Evolutionary conservation across 2,888 invertebrate species (phyloP).

Genomic region (Amphipyra tragopoginis): DNA sequence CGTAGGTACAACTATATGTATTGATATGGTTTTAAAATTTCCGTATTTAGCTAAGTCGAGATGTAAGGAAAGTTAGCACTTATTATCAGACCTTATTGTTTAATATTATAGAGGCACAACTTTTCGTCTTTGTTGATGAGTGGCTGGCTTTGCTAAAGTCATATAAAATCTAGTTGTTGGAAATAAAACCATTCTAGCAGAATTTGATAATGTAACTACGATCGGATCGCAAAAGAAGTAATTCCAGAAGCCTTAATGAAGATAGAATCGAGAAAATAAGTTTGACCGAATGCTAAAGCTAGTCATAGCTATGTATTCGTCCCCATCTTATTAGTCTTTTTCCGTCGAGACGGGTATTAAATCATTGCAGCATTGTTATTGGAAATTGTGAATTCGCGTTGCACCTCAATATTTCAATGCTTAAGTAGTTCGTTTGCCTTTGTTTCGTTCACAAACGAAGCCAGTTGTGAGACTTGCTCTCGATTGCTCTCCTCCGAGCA

Average conservation of each 20-base stretch:
- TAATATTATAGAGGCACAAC: neutral
- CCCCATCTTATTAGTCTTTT: slow-evolving; percentile 26
- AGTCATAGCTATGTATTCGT: neutral
- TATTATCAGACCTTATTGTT: neutral
- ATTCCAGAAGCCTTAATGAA: slow-evolving; percentile 7
- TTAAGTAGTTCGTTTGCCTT: slow-evolving; percentile 78
- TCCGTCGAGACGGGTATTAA: slow-evolving; percentile 39
- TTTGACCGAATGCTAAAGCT: slow-evolving; percentile 11
- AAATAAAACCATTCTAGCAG: no score
- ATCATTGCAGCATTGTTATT: slow-evolving; percentile 59
- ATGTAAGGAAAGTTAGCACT: neutral
- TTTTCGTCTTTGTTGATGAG: neutral
- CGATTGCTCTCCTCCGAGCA: slow-evolving; percentile 68
- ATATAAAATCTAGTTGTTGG: no score
- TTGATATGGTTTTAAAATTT: slow-evolving; percentile 25
- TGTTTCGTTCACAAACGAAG: slow-evolving; percentile 74
- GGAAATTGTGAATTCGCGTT: slow-evolving; percentile 71
- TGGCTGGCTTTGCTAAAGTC: no score
- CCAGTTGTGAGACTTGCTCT: slow-evolving; percentile 57
- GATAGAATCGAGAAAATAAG: slow-evolving; percentile 27
- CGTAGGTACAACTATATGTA: slow-evolving; percentile 48
- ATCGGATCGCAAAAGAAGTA: slow-evolving; percentile 8
- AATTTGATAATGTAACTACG: no score
- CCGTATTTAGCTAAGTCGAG: slow-evolving; percentile 1
- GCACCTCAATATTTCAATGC: slow-evolving; percentile 69